phyloP scores from a whole-genome alignment of 2,888 invertebrate genomes.

The Thecocarcelia acutangulata region DNA sequence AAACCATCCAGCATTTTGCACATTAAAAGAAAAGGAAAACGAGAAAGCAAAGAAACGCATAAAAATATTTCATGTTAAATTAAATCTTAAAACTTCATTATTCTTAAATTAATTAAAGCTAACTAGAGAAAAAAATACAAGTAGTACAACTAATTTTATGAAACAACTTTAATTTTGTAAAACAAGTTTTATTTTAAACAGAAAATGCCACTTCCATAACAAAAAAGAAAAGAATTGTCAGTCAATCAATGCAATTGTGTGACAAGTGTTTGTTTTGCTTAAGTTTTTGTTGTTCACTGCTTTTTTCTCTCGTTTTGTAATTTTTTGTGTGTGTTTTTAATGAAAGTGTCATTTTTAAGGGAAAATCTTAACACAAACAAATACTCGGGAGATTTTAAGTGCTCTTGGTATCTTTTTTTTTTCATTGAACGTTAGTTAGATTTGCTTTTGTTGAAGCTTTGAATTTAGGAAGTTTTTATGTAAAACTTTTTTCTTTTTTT shows the following conservation, averaged over 20 bases:
- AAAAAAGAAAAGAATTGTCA: slow-evolving; percentile 37
- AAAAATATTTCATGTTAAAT: slow-evolving; percentile 55
- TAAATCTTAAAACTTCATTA: slow-evolving; percentile 36
- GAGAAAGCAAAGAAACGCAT: slow-evolving; percentile 51
- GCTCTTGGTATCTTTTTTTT: slow-evolving; percentile 4
- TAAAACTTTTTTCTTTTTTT: no score
- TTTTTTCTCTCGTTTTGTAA: neutral
- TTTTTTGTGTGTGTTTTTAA: neutral
- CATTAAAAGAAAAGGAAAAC: slow-evolving; percentile 34
- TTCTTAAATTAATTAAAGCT: neutral
- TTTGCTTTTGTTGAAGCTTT: neutral
- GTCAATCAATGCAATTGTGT: slow-evolving; percentile 49
- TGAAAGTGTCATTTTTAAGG: slow-evolving; percentile 14
- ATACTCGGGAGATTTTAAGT: neutral
- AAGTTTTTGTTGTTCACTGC: neutral
- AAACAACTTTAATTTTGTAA: slow-evolving; percentile 42
- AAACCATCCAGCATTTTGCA: slow-evolving; percentile 57
- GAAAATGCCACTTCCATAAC: slow-evolving; percentile 32
- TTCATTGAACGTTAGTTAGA: slow-evolving; percentile 15
- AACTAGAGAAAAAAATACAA: neutral
- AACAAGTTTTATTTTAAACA: slow-evolving; percentile 18
- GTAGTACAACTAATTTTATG: slow-evolving; percentile 9
- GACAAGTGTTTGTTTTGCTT: slow-evolving; percentile 31
- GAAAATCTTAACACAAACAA: neutral
- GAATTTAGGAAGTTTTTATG: no score